Evolutionary conservation across 2,113 vertebrate genomes (phyloP).

Genomic region (Cathartes aura): DNA sequence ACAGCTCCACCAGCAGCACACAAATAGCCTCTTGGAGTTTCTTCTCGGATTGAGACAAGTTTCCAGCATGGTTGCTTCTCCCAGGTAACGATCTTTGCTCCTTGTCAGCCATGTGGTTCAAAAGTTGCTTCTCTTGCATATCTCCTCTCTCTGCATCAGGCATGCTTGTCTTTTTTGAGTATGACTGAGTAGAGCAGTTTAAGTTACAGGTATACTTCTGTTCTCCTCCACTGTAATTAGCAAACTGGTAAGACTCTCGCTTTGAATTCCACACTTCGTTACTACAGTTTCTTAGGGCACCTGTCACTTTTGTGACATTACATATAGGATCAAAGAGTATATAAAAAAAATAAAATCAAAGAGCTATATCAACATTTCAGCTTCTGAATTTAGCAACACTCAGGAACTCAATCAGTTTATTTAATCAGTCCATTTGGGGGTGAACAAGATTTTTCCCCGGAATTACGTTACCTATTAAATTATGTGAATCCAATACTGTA

Average conservation of each 20-base stretch:
- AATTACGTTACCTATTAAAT: constrained; percentile 44
- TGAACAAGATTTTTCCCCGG: background rate
- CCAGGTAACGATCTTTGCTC: background rate
- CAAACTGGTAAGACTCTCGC: constrained; percentile 16
- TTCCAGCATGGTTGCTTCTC: background rate
- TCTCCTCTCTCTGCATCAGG: constrained; percentile 14
- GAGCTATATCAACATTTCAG: background rate
- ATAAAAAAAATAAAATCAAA: background rate
- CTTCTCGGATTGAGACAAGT: background rate
- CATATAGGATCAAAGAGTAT: background rate
- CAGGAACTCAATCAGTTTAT: constrained; percentile 34
- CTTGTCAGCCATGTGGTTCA: background rate
- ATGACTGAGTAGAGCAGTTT: background rate
- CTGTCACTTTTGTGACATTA: constrained; percentile 42
- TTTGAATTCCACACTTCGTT: constrained; percentile 74
- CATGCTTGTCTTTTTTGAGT: constrained; percentile 52
- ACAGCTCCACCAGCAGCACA: constrained; percentile 88
- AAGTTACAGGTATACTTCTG: background rate
- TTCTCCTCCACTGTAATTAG: constrained; percentile 48
- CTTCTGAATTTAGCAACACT: background rate
- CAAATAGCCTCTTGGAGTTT: constrained; percentile 76
- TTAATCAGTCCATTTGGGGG: constrained; percentile 59
- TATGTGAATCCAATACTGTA: constrained; percentile 28
- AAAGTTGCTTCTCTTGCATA: background rate
- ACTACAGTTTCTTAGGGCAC: constrained; percentile 55